Percentiles rank a stretch among this genome's conserved stretches.
Evolutionary conservation across 1,140 invertebrate genomes (phyloP).

Genomic region (Drosophila ambigua): DNA sequence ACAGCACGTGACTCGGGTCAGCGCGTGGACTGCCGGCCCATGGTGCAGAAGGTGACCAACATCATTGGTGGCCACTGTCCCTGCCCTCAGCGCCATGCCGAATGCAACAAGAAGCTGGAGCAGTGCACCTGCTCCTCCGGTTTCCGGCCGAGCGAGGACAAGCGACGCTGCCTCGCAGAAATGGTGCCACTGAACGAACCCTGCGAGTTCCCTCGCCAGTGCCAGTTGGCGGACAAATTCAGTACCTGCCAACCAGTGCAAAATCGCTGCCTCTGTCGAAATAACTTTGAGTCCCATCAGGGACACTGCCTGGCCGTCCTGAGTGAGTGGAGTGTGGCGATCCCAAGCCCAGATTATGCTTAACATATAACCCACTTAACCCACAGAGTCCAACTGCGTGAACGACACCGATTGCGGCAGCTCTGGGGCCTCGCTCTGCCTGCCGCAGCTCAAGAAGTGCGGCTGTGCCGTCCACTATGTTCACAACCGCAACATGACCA

Average conservation of each 20-base stretch:
- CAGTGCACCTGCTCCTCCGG: conserved; percentile 55
- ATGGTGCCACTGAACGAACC: conserved; percentile 29
- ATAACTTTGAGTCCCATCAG: conserved; percentile 43
- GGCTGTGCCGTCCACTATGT: conserved; percentile 42
- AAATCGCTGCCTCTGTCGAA: conserved; percentile 52
- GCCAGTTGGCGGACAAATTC: conserved; percentile 48
- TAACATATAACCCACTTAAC: not conserved
- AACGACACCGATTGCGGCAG: conserved; percentile 26
- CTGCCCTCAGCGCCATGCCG: conserved; percentile 46
- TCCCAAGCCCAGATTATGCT: not conserved
- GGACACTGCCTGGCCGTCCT: conserved; percentile 54
- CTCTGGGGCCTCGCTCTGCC: conserved; percentile 34
- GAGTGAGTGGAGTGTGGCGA: conserved; percentile 42
- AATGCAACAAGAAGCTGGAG: conserved; percentile 43
- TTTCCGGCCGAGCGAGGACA: conserved; percentile 60
- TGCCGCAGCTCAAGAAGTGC: conserved; percentile 37
- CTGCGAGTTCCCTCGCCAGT: conserved; percentile 62
- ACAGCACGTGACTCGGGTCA: conserved; percentile 8
- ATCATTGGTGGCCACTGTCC: conserved; percentile 73
- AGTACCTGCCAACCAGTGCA: conserved; percentile 42
- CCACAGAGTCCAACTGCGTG: conserved; percentile 36
- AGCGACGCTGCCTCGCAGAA: conserved; percentile 57
- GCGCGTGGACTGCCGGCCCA: conserved; percentile 37
- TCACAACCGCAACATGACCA: conserved; percentile 42
- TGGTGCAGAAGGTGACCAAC: conserved; percentile 59